Percentiles rank a stretch among this genome's conserved stretches.
phyloP scores from a whole-genome alignment of 2,797 vertebrate species.

The Acipenser ruthenus region DNA sequence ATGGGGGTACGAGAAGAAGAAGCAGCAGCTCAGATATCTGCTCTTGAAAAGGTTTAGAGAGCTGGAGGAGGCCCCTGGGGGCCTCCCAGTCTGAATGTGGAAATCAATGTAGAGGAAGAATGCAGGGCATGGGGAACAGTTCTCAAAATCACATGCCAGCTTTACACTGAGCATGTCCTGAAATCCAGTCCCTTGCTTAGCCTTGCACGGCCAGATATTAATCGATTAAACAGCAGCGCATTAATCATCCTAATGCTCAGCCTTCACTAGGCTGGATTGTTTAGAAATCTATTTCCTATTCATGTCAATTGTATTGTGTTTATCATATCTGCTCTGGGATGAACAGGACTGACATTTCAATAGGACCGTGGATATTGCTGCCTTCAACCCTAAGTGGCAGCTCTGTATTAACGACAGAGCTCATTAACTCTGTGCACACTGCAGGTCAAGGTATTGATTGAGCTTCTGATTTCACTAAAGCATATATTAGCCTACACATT shows the following conservation, averaged over 20 bases:
- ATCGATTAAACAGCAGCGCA: constrained; percentile 52
- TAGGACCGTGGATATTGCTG: constrained; percentile 26
- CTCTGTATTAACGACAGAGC: constrained; percentile 31
- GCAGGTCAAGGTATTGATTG: constrained; percentile 20
- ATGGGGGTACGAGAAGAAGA: neutral
- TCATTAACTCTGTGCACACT: constrained; percentile 25
- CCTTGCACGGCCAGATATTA: constrained; percentile 40
- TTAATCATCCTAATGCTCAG: constrained; percentile 60
- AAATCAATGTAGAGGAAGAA: constrained; percentile 13
- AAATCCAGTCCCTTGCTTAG: constrained; percentile 36
- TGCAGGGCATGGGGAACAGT: neutral
- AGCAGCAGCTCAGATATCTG: neutral
- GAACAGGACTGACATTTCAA: constrained; percentile 35
- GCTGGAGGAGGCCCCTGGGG: neutral
- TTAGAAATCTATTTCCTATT: constrained; percentile 63
- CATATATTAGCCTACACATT: neutral
- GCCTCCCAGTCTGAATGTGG: constrained; percentile 2
- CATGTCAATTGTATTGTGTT: constrained; percentile 47
- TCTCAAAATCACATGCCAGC: constrained; percentile 22
- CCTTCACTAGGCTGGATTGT: constrained; percentile 55
- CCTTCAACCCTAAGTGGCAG: constrained; percentile 25
- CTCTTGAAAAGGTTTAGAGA: neutral
- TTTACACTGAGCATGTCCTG: constrained; percentile 32
- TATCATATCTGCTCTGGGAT: constrained; percentile 35
- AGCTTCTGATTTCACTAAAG: constrained; percentile 17